Percentiles rank a stretch among this genome's conserved stretches.
Conservation (phyloP, 2,113 vertebrate species). For the Opisthocomus hoazin region DNA sequence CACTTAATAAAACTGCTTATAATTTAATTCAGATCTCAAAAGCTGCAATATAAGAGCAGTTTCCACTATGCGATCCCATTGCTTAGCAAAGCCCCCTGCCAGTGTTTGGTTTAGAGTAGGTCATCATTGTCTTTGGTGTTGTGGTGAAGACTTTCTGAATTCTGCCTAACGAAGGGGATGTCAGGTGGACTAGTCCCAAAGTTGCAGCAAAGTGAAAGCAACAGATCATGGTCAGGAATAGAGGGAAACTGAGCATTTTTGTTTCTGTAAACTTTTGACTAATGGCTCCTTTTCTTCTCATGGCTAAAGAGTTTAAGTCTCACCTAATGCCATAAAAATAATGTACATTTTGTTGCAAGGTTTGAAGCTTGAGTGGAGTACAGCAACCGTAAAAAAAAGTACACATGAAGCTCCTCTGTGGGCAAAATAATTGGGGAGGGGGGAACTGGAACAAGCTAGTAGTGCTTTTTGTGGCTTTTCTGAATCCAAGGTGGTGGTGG, state of each 20-base stretch:
- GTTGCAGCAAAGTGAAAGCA: background rate
- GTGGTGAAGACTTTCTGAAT: background rate
- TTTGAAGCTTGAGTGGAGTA: background rate
- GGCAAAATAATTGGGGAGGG: background rate
- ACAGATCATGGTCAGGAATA: background rate
- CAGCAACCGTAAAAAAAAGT: background rate
- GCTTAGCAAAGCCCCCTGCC: background rate
- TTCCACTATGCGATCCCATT: background rate
- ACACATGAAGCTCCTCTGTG: background rate
- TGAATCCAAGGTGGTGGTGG: background rate
- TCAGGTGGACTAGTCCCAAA: rapidly evolving
- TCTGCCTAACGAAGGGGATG: background rate
- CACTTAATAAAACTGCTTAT: background rate
- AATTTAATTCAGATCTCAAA: background rate
- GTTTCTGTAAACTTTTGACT: background rate
- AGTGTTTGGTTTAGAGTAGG: background rate
- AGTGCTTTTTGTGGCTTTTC: background rate
- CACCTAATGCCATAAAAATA: background rate
- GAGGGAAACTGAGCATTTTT: background rate
- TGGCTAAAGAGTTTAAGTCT: background rate
- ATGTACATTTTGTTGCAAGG: background rate
- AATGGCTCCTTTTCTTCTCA: background rate
- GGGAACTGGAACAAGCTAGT: background rate
- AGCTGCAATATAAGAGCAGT: background rate
- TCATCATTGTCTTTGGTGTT: background rate